Evolutionary conservation across 2,113 vertebrate genomes (phyloP), one percentile per base, ranked within the genome.

Genomic region (Orcinus orca): DNA sequence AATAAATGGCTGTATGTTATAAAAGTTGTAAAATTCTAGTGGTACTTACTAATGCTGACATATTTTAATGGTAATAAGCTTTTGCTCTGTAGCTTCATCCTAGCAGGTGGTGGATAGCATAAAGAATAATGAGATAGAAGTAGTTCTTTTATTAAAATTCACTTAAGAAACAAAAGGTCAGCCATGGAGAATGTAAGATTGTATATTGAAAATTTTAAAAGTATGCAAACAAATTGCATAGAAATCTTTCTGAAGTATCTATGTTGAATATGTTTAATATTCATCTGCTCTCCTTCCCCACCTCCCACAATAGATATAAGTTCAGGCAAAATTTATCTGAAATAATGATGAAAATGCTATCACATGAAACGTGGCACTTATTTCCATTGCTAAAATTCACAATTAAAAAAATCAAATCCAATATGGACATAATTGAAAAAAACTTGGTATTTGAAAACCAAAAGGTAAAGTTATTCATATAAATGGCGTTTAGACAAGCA

Each of bases 41-140:
- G 63, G 3, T 71, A 65, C 36, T 79, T 79, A 23, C 18, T 79
- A 71, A 89, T 29, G 12, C 11, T 65, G 44, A 26, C 36, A 84
- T 71, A 95, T 93, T 95, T 88, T 84, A 60, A 65, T 65, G 33
- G 36, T 47, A 55, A 88, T 84, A 71, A 63, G 31, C 23, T 47
- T 89, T 92, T 77, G 18, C 93, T 91, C 47, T 91, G 62, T 23
- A 62, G 38, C 29, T 94, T 76, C 70, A 14, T 68, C 62, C 8
- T 58, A 73, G 36, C 20, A 93, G 47, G 25, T 96, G 47, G 47
- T 80, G 8, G 31, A 47, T 79, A 65, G 13, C 62, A 92, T 63
- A 53, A 88, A 89, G 77, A 89, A 93, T 93, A 67, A 90, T 67
- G 36, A 93, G 79, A 84, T 92, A 58, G 84, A 83, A 76, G 58